phyloP scores from a whole-genome alignment of 2,797 vertebrate species.

The Poeciliopsis gracilis region DNA sequence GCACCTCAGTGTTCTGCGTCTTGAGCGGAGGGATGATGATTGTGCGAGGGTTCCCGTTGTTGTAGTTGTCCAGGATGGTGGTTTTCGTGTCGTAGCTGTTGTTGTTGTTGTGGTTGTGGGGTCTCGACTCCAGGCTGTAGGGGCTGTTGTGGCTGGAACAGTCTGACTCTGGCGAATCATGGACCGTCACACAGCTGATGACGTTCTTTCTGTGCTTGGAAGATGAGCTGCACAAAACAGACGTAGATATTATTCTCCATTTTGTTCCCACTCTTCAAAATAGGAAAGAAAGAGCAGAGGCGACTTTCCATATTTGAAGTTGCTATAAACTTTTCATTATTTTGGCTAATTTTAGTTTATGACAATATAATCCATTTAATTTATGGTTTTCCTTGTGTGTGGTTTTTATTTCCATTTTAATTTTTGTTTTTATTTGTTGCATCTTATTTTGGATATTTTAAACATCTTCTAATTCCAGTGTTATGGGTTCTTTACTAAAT shows the following conservation, averaged over 20 bases:
- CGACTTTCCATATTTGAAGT: neutral
- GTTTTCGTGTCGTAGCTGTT: slow-evolving; percentile 89
- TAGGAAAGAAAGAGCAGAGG: neutral
- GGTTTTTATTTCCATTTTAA: no score
- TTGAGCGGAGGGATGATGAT: slow-evolving; percentile 98
- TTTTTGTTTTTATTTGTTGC: no score
- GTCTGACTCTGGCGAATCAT: slow-evolving; percentile 95
- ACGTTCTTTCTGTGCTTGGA: slow-evolving; percentile 98
- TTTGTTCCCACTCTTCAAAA: neutral
- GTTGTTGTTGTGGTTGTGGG: slow-evolving; percentile 71
- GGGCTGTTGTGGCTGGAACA: slow-evolving; percentile 96
- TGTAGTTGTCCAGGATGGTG: slow-evolving; percentile 87
- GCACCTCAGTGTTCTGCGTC: slow-evolving; percentile 88
- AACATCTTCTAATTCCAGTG: no score
- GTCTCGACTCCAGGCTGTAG: slow-evolving; percentile 85
- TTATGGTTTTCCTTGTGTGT: no score
- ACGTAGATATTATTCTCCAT: neutral
- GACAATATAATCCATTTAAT: no score
- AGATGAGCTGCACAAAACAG: slow-evolving; percentile 83
- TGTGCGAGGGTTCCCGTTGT: slow-evolving; percentile 90
- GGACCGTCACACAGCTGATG: slow-evolving; percentile 98
- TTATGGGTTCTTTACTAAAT: no score
- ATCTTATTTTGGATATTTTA: no score
- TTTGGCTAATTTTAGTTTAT: no score
- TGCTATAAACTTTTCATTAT: neutral